Evolutionary conservation across 2,888 invertebrate genomes (phyloP).

Genomic region (Malthinus flaveolus): DNA sequence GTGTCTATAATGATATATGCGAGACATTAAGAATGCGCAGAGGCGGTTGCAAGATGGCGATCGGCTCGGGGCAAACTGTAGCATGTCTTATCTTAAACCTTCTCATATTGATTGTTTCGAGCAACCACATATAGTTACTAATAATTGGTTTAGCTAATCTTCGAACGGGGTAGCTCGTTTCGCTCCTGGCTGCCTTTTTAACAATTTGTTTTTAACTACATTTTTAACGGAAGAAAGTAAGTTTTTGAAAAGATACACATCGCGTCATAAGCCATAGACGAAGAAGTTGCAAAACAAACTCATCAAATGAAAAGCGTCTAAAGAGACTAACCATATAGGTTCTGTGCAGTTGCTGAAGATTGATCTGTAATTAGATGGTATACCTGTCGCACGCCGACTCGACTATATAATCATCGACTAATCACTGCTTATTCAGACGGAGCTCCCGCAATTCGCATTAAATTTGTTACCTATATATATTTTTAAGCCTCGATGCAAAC

Average conservation of each 20-base stretch:
- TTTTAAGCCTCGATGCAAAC: neutral
- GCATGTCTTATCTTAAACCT: slow-evolving; percentile 27
- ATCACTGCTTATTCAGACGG: slow-evolving; percentile 22
- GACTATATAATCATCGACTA: slow-evolving; percentile 24
- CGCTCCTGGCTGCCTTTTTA: neutral
- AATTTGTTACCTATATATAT: slow-evolving; percentile 5
- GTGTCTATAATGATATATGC: slow-evolving; percentile 58
- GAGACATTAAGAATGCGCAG: slow-evolving; percentile 48
- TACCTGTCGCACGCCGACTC: slow-evolving; percentile 41
- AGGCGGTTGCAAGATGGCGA: slow-evolving; percentile 51
- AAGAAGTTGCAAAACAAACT: neutral
- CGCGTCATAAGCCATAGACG: too few relatives aligned
- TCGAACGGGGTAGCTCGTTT: slow-evolving; percentile 2
- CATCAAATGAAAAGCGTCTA: slow-evolving; percentile 11
- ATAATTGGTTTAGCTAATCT: slow-evolving; percentile 14
- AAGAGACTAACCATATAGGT: slow-evolving; percentile 30
- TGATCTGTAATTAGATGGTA: slow-evolving; percentile 49
- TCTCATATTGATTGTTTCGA: slow-evolving; percentile 26
- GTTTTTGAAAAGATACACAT: too few relatives aligned
- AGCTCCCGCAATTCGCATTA: slow-evolving; percentile 27
- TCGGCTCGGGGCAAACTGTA: slow-evolving; percentile 32
- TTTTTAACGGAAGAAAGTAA: too few relatives aligned
- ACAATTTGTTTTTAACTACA: neutral
- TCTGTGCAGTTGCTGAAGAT: slow-evolving; percentile 37
- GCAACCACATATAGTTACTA: slow-evolving; percentile 14